A percentile compares a stretch with the other conserved stretches of the same genome.
phyloP scores from a whole-genome alignment of 2,113 vertebrate species.

The Trinectes maculatus region DNA sequence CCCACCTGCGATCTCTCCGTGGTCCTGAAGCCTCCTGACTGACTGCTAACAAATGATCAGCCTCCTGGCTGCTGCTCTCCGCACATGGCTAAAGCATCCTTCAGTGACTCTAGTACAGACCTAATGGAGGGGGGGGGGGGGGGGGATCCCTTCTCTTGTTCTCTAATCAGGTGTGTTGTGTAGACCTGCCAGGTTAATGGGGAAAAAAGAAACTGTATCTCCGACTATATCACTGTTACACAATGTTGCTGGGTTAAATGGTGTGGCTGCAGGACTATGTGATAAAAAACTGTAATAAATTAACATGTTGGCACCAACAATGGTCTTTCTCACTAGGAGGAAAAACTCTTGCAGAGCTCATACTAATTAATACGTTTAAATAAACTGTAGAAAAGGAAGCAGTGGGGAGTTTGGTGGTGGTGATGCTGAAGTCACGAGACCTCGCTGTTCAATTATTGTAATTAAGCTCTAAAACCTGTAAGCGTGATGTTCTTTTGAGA shows the following conservation, averaged over 20 bases:
- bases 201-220: neutral
- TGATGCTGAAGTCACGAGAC: too few relatives aligned
- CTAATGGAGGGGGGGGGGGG: conserved; percentile 14
- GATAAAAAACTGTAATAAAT: too few relatives aligned
- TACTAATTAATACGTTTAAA: too few relatives aligned
- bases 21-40: conserved; percentile 24
- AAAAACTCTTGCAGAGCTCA: too few relatives aligned
- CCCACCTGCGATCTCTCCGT: conserved; percentile 12
- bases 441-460: too few relatives aligned
- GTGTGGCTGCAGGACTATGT: neutral
- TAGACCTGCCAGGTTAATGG: neutral
- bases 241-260: neutral
- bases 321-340: too few relatives aligned
- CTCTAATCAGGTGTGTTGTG: conserved; percentile 34
- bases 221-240: neutral
- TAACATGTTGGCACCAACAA: too few relatives aligned
- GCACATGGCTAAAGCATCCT: conserved; percentile 10
- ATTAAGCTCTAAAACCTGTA: too few relatives aligned
- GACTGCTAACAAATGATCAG: conserved; percentile 50
- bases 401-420: too few relatives aligned
- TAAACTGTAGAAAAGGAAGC: too few relatives aligned
- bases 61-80: conserved; percentile 26
- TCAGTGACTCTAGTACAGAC: conserved; percentile 1
- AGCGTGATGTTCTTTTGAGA: too few relatives aligned
- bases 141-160: conserved; percentile 42